Evolutionary conservation across 2,888 invertebrate species (phyloP).

Genomic region (Smittia sp.): DNA sequence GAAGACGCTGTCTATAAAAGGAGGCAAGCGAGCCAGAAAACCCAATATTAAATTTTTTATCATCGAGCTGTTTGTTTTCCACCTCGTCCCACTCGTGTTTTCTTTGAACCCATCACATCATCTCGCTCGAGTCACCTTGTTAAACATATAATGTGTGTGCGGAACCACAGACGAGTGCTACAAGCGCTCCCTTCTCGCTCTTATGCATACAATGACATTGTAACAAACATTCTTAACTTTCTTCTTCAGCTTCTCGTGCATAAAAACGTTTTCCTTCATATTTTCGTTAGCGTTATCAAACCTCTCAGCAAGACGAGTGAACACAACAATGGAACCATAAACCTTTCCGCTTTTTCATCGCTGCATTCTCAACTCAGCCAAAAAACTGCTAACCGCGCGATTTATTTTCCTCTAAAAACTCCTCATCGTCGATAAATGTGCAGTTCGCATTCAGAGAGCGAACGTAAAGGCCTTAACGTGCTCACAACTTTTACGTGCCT

Average conservation of each 20-base stretch:
- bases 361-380: too few species aligned
- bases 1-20: neutral
- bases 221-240: neutral
- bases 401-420: neutral
- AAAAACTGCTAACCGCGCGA: neutral
- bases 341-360: neutral
- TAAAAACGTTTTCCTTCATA: neutral
- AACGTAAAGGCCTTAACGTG: neutral
- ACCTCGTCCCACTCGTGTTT: neutral
- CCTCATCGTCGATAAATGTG: neutral
- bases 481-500: neutral
- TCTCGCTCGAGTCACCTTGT: neutral
- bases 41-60: neutral
- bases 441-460: neutral
- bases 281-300: neutral
- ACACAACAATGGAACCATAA: neutral
- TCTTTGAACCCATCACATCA: neutral
- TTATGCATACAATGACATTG: slow-evolving; percentile 2
- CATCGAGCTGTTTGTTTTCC: neutral
- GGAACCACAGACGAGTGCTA: neutral
- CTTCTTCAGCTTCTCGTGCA: neutral
- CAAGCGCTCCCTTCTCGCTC: neutral
- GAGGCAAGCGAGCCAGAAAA: neutral
- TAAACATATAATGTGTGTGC: neutral
- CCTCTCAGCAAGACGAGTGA: neutral